A percentile compares a stretch with the other conserved stretches of the same genome.
Evolutionary conservation across 1,140 invertebrate genomes (phyloP).

Genomic region (Saccostrea glomerata): DNA sequence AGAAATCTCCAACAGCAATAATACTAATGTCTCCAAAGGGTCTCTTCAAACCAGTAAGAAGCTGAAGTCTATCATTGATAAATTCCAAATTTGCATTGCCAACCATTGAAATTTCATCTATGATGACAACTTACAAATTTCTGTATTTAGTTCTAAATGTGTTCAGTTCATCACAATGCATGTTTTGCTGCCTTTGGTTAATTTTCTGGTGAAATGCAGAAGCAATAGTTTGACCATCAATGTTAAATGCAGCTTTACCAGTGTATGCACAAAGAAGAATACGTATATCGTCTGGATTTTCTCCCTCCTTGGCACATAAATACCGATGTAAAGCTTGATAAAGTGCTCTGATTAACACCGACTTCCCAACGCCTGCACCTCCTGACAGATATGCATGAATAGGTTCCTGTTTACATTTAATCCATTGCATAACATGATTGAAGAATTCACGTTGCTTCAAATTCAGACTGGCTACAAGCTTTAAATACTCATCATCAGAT

Average conservation of each 20-base stretch:
- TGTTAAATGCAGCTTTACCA: conserved; percentile 40
- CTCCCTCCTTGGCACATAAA: conserved; percentile 45
- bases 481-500: conserved; percentile 40
- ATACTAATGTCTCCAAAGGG: too few relatives aligned
- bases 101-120: too few relatives aligned
- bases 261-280: conserved; percentile 46
- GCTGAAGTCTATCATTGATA: too few relatives aligned
- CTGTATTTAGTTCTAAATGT: too few relatives aligned
- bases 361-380: conserved; percentile 54
- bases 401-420: conserved; percentile 34
- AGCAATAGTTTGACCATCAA: conserved; percentile 15
- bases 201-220: conserved; percentile 35
- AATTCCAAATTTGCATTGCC: too few relatives aligned
- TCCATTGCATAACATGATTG: conserved; percentile 42
- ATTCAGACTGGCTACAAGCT: conserved; percentile 17
- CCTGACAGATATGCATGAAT: conserved; percentile 49
- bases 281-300: conserved; percentile 50
- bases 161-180: too few relatives aligned
- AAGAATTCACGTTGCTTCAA: conserved; percentile 48
- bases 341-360: conserved; percentile 47
- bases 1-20: too few relatives aligned
- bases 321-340: conserved; percentile 53
- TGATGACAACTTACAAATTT: too few relatives aligned
- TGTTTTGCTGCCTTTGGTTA: not conserved
- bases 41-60: too few relatives aligned